A percentile compares a stretch with the other conserved stretches of the same genome.
These are phyloP conservation scores for Villa cingulata DNA, from an alignment of 2,888 invertebrate genomes.

Conservation along the genomic window DNA sequence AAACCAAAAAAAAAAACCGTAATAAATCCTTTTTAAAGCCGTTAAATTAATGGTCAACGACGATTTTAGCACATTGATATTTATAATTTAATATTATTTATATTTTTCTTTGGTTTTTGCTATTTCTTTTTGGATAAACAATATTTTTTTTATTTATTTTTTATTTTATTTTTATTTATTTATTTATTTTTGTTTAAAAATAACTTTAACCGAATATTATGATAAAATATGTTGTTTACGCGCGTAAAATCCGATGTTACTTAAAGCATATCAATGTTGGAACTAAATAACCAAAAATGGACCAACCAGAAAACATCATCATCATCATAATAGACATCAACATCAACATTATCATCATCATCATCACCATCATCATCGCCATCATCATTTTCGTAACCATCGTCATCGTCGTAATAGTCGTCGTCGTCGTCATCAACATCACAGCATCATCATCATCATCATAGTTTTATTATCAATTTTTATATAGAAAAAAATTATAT, in stretches of 20 bases:
- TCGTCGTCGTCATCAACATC: no score
- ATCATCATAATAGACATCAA: background rate
- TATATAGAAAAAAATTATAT: no score
- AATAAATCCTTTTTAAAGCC: background rate
- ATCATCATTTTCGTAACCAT: no score
- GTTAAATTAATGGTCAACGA: background rate
- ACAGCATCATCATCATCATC: no score
- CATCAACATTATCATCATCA: conserved; percentile 3
- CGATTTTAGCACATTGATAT: no score
- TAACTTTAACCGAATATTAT: conserved; percentile 1
- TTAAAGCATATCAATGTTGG: conserved; percentile 17
- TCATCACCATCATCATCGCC: background rate
- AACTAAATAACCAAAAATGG: conserved; percentile 12
- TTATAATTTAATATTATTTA: no score
- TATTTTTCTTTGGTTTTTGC: no score
- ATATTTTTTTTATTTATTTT: no score
- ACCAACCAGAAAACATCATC: conserved; percentile 4
- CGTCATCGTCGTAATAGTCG: no score
- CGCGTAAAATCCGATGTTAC: conserved; percentile 14
- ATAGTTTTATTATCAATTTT: no score
- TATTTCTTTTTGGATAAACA: no score
- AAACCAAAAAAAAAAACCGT: background rate
- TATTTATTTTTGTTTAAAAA: background rate
- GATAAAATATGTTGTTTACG: conserved; percentile 4
- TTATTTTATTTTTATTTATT: conserved; percentile 1